These are phyloP conservation scores for Clitarchus hookeri DNA, from an alignment of 2,888 invertebrate species.

Conservation along the genomic window DNA sequence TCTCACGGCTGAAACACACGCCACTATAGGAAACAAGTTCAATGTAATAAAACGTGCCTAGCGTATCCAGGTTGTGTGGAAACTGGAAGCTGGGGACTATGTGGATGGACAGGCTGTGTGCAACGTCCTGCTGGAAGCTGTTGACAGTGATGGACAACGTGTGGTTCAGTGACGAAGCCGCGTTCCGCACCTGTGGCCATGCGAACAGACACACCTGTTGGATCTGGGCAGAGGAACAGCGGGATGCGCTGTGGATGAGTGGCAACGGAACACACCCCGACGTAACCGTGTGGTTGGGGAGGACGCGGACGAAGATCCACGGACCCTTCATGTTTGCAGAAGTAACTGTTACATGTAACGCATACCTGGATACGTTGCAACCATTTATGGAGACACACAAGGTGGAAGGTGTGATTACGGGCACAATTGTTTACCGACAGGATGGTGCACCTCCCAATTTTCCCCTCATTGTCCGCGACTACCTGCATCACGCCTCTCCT, in stretches of 20 bases:
- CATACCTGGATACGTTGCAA: slow-evolving; percentile 22
- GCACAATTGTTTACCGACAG: too few species aligned
- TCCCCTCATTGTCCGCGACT: not conserved
- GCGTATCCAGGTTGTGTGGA: too few species aligned
- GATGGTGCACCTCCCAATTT: not conserved
- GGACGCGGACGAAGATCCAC: not conserved
- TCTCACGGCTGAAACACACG: too few species aligned
- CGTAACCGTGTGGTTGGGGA: not conserved
- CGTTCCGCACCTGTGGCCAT: not conserved
- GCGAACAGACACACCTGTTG: not conserved
- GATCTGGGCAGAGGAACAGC: not conserved
- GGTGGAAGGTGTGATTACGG: too few species aligned
- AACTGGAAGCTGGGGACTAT: too few species aligned
- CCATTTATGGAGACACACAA: not conserved
- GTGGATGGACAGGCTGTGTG: too few species aligned
- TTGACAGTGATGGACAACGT: not conserved
- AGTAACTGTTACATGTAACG: not conserved
- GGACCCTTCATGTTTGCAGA: not conserved
- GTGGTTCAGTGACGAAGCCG: not conserved
- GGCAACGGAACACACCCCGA: too few species aligned
- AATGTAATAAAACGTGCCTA: too few species aligned
- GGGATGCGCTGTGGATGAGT: too few species aligned
- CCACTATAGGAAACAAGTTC: too few species aligned
- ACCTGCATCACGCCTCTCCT: not conserved
- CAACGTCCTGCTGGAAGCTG: too few species aligned